These are phyloP conservation scores for Tachystola acroxantha DNA, from an alignment of 2,888 invertebrate genomes.

Conservation along the genomic window DNA sequence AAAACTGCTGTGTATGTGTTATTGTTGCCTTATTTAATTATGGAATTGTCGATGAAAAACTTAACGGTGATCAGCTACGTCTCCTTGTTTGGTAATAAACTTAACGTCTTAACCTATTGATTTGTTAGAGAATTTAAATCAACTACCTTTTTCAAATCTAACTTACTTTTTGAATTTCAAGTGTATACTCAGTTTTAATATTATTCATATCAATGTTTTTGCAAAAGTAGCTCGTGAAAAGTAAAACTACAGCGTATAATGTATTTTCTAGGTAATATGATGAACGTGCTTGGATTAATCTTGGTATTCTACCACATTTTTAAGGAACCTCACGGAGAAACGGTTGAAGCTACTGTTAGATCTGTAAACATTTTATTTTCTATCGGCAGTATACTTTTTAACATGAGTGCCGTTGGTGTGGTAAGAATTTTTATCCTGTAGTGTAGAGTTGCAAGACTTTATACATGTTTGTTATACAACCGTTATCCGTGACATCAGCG, in stretches of 20 bases:
- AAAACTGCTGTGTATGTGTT: slow-evolving; percentile 27
- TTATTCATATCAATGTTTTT: too few species aligned
- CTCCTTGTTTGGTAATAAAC: slow-evolving; percentile 42
- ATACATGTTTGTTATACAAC: too few species aligned
- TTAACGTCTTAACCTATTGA: too few species aligned
- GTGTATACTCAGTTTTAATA: too few species aligned
- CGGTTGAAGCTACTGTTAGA: slow-evolving; percentile 16
- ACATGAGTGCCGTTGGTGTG: slow-evolving; percentile 40
- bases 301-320: slow-evolving; percentile 35
- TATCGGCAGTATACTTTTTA: slow-evolving; percentile 40
- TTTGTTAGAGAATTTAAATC: too few species aligned
- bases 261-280: slow-evolving; percentile 30
- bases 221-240: too few species aligned
- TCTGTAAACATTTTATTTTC: slow-evolving; percentile 29
- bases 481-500: too few species aligned
- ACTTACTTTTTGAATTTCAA: too few species aligned
- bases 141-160: too few species aligned
- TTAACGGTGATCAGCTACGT: slow-evolving; percentile 45
- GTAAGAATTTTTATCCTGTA: too few species aligned
- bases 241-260: too few species aligned
- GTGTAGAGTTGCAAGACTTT: too few species aligned
- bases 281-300: slow-evolving; percentile 32
- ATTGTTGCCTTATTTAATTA: slow-evolving; percentile 37
- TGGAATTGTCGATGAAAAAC: slow-evolving; percentile 41
- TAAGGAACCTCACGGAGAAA: slow-evolving; percentile 24